phyloP scores from a whole-genome alignment of 2,113 vertebrate species.

The Passer montanus region DNA sequence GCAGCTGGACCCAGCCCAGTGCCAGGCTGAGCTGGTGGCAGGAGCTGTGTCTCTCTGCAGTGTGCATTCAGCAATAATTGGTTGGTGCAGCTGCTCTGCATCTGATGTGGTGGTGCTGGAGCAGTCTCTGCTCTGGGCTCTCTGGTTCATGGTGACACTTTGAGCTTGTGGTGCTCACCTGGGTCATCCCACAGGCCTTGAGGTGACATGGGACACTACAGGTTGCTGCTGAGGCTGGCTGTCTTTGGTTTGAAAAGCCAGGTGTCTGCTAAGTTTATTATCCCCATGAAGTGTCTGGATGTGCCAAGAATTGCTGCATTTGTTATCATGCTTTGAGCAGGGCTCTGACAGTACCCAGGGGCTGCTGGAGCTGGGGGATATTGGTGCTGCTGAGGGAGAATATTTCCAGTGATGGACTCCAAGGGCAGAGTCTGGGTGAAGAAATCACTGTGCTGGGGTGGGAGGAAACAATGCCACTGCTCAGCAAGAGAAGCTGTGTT shows the following conservation, averaged over 20 bases:
- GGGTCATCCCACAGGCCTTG: neutral
- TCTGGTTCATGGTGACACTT: neutral
- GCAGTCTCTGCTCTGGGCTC: neutral
- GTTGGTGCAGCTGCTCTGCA: neutral
- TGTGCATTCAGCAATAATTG: neutral
- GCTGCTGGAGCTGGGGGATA: neutral
- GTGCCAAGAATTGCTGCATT: neutral
- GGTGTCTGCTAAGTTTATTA: neutral
- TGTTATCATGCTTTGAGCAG: neutral
- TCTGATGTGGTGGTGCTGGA: neutral
- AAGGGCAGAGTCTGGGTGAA: neutral
- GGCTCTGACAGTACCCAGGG: neutral
- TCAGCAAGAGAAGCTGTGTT: neutral
- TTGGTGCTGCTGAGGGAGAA: neutral
- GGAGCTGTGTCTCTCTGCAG: neutral
- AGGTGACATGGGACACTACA: neutral
- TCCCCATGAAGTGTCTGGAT: neutral
- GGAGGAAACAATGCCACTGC: neutral
- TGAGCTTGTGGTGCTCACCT: neutral
- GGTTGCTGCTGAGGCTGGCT: neutral
- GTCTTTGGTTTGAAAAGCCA: neutral
- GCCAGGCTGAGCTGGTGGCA: neutral
- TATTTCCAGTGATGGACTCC: neutral
- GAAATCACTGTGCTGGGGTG: neutral
- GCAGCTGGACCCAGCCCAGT: neutral